Evolutionary conservation across 2,888 invertebrate genomes (phyloP).

Genomic region (Boloria selene): DNA sequence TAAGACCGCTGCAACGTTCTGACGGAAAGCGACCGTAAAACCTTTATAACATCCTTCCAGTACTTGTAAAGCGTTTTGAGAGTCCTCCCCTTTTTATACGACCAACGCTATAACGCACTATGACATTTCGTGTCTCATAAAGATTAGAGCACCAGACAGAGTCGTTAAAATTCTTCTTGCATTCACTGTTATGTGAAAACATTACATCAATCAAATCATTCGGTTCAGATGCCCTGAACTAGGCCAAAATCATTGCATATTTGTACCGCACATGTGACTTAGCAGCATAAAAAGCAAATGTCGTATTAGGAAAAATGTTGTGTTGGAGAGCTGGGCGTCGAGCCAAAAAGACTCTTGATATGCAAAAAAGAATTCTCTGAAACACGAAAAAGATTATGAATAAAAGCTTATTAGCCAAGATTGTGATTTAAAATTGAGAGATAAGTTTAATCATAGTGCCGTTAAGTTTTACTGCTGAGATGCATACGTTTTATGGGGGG

Average conservation of each 20-base stretch:
- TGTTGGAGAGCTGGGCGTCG: conserved; percentile 48
- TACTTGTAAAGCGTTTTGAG: conserved; percentile 80
- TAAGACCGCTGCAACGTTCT: conserved; percentile 76
- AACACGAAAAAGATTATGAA: conserved; percentile 17
- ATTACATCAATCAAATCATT: conserved; percentile 19
- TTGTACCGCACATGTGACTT: conserved; percentile 23
- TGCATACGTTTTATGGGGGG: conserved; percentile 81
- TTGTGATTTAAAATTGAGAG: conserved; percentile 69
- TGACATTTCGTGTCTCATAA: conserved; percentile 40
- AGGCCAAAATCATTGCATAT: conserved; percentile 14
- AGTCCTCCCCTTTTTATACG: conserved; percentile 72
- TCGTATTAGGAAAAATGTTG: conserved; percentile 55
- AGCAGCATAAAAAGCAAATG: conserved; percentile 46
- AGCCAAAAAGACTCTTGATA: conserved; percentile 58
- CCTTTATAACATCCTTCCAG: conserved; percentile 82
- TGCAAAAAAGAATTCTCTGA: conserved; percentile 38
- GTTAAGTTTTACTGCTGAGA: conserved; percentile 78
- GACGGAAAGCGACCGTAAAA: conserved; percentile 80
- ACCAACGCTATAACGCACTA: conserved; percentile 66
- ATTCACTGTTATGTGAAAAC: conserved; percentile 23
- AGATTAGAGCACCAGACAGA: conserved; percentile 38
- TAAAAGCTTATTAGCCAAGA: conserved; percentile 58
- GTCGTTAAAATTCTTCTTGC: conserved; percentile 30
- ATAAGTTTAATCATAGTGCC: conserved; percentile 81
- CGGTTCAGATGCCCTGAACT: conserved; percentile 7